Conservation (phyloP, 2,888 invertebrate genomes). For the Hemistola chrysoprasaria region DNA sequence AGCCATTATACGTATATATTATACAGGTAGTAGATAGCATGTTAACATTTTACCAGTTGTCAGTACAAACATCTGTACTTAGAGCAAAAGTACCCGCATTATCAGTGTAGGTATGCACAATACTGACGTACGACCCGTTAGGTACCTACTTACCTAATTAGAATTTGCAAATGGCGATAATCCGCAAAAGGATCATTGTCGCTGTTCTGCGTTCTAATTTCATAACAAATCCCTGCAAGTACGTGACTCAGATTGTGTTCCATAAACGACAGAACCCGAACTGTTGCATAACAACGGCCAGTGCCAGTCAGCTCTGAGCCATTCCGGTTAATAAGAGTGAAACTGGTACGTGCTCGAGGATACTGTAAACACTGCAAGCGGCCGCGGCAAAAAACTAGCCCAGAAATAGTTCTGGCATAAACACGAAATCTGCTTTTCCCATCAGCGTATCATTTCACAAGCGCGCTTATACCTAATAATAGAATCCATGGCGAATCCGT, state of each 20-base stretch:
- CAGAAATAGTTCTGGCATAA: constrained; percentile 36
- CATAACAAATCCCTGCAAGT: constrained; percentile 78
- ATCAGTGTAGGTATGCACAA: constrained; percentile 15
- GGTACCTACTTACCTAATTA: constrained; percentile 45
- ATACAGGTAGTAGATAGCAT: not conserved
- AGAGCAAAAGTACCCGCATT: constrained; percentile 15
- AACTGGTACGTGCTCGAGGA: constrained; percentile 52
- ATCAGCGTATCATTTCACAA: constrained; percentile 23
- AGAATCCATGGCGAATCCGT: not conserved
- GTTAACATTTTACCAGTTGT: not conserved
- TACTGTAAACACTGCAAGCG: constrained; percentile 31
- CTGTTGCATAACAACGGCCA: constrained; percentile 48
- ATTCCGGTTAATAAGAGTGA: constrained; percentile 65
- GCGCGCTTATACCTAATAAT: constrained; percentile 1
- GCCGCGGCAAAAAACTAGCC: constrained; percentile 25
- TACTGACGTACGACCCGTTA: constrained; percentile 20
- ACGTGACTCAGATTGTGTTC: constrained; percentile 79
- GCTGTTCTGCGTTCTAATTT: constrained; percentile 72
- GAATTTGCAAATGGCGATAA: constrained; percentile 69
- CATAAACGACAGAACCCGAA: constrained; percentile 64
- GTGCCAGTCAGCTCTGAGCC: constrained; percentile 40
- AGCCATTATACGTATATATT: not conserved
- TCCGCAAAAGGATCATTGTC: constrained; percentile 71
- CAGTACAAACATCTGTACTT: constrained; percentile 2
- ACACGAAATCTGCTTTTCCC: constrained; percentile 24